Percentiles rank a stretch among this genome's conserved stretches.
Conservation (phyloP, 2,113 vertebrate species). For the Gambusia holbrooki region DNA sequence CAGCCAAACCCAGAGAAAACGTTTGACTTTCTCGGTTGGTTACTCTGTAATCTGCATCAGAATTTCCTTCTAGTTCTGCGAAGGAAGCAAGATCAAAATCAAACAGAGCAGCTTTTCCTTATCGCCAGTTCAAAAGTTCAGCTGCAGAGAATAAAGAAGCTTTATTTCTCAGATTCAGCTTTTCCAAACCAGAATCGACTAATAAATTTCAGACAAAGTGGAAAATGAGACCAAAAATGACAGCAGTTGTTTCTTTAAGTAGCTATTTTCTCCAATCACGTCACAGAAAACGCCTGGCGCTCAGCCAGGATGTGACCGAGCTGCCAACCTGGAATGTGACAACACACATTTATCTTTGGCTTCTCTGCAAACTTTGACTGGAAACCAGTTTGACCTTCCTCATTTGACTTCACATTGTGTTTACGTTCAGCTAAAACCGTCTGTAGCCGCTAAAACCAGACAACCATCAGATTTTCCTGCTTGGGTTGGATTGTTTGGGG, state of each 20-base stretch:
- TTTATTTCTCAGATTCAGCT: background rate
- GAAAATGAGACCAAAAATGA: background rate
- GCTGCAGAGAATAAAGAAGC: background rate
- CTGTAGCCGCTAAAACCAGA: background rate
- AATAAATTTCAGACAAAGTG: background rate
- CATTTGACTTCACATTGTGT: background rate
- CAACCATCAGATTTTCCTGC: background rate
- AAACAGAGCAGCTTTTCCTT: background rate
- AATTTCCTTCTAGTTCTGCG: background rate
- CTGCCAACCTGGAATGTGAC: constrained; percentile 11
- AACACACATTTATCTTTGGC: background rate
- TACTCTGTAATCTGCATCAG: background rate
- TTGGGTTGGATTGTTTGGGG: background rate
- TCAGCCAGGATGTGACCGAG: constrained; percentile 2
- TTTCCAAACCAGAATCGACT: background rate
- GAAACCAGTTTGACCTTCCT: background rate
- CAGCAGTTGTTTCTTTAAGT: background rate
- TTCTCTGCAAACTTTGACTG: too few relatives aligned
- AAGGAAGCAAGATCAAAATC: background rate
- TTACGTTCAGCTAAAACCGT: background rate
- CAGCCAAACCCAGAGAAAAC: background rate
- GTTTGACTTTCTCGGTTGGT: background rate
- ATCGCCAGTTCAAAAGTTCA: constrained; percentile 6
- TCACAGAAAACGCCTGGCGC: background rate
- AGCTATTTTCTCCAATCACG: background rate